Evolutionary conservation across 1,140 invertebrate genomes (phyloP), one percentile per base, ranked within the genome.

Genomic region (Drosophila pectinifera): DNA sequence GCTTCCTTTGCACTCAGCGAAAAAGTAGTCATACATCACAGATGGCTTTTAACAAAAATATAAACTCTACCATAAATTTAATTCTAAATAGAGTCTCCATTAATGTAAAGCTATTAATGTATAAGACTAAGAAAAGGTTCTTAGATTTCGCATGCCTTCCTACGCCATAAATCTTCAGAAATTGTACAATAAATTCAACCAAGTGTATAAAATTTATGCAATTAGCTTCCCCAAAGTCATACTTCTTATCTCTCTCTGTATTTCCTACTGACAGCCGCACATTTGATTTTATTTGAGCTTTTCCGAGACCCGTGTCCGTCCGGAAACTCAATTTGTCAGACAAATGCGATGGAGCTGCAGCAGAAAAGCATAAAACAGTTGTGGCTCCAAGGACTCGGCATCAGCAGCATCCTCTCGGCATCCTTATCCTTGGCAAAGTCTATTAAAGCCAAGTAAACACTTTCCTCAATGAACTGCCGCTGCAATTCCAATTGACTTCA

Each of bases 241-340:
- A 14, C 7, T 26, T 28, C 11, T 6, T 46, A 38, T 56, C 34
- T 67, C 16, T 14, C 31, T 31, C 16, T 63, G 68, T 18, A 31
- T 38, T 53, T 38, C 38, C 10, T 16, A 20, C 34, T 54, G 42
- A 48, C 28, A 22, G 49, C 57, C 49, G 48, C 46, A 74, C 72
- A 74, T 63, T 74, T 74, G 42, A 74, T 74, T 74, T 74, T 74
- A 74, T 74, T 55, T 74, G 49, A 54, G 72, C 58, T 56, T 64
- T 73, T 62, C 56, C 56, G 36, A 68, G 65, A 26, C 22, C 41
- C 41, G 18, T 34, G 69, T 74, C 57, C 58, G 70, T 57, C 57
- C 68, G 79, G 79, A 83, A 82, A 73, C 74, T 68, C 80, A 78
- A 83, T 83, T 82, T 78, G 79, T 74, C 76, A 61, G 78, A 75